Evolutionary conservation across 2,888 invertebrate species (phyloP).

Genomic region (Odontomyia ornata): DNA sequence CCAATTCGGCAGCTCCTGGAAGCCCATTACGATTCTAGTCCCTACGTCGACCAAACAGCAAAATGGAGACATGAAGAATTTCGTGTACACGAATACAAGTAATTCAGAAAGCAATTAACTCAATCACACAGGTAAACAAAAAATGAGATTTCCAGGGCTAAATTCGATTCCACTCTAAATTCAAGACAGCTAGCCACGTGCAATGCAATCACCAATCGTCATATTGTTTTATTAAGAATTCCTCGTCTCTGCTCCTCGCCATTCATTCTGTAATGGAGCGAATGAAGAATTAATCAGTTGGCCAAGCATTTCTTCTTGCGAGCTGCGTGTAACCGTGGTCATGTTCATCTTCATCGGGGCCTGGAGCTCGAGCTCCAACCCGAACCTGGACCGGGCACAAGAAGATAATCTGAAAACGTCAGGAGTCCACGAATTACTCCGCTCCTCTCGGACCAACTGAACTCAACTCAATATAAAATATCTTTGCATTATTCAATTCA

Average conservation of each 20-base stretch:
- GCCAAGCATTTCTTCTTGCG: slow-evolving; percentile 19
- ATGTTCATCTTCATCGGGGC: slow-evolving; percentile 13
- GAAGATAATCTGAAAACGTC: slow-evolving; percentile 22
- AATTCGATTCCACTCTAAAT: slow-evolving; percentile 26
- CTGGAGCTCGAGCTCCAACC: neutral
- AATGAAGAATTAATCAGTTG: slow-evolving; percentile 41
- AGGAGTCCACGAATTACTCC: slow-evolving; percentile 6
- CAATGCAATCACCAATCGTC: neutral
- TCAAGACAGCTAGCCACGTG: neutral
- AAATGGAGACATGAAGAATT: neutral
- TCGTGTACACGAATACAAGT: slow-evolving; percentile 18
- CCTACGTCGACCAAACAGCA: neutral
- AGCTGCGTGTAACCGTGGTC: neutral
- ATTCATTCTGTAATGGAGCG: neutral
- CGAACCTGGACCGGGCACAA: neutral
- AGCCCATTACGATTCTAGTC: neutral
- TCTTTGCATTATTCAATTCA: slow-evolving; percentile 40
- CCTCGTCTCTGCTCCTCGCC: neutral
- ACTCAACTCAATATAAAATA: slow-evolving; percentile 2
- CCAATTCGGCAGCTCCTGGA: neutral
- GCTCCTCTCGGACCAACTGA: too few relatives aligned
- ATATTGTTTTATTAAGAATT: slow-evolving; percentile 6
- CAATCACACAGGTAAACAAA: slow-evolving; percentile 18
- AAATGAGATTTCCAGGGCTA: slow-evolving; percentile 3
- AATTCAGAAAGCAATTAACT: slow-evolving; percentile 40